These are phyloP conservation scores for Pogonomyrmex barbatus DNA, from an alignment of 1,140 invertebrate genomes.

Conservation along the genomic window DNA sequence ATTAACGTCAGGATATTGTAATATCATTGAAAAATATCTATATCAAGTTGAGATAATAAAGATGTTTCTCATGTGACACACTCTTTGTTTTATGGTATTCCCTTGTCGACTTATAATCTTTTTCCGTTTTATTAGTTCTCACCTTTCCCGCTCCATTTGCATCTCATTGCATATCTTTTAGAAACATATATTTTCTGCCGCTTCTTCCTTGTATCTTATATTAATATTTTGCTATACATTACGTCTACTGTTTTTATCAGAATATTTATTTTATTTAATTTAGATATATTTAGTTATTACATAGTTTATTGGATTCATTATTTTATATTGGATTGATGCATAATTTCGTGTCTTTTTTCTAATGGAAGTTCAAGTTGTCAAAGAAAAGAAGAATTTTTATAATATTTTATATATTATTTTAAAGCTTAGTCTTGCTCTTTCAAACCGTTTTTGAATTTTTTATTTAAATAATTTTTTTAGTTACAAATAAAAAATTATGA, in stretches of 20 bases:
- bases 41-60: not conserved
- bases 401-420: too few relatives aligned
- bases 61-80: not conserved
- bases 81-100: not conserved
- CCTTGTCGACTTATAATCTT: constrained; percentile 12
- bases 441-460: too few relatives aligned
- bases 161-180: constrained; percentile 23
- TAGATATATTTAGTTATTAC: not conserved
- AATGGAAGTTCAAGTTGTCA: too few relatives aligned
- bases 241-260: not conserved
- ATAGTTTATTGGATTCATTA: too few relatives aligned
- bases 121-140: not conserved
- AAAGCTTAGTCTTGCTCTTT: too few relatives aligned
- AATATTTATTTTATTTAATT: not conserved
- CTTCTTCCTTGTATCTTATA: not conserved
- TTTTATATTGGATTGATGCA: too few relatives aligned
- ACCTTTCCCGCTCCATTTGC: not conserved
- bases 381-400: too few relatives aligned
- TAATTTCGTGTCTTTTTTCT: too few relatives aligned
- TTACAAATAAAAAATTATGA: too few relatives aligned
- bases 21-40: constrained; percentile 19
- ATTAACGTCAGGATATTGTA: constrained; percentile 17
- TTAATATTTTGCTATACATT: not conserved
- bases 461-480: too few relatives aligned
- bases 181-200: not conserved